Evolutionary conservation across 92 coral and sea anemone genomes (phyloP).

Genomic region (Anthopleura xanthogrammica): DNA sequence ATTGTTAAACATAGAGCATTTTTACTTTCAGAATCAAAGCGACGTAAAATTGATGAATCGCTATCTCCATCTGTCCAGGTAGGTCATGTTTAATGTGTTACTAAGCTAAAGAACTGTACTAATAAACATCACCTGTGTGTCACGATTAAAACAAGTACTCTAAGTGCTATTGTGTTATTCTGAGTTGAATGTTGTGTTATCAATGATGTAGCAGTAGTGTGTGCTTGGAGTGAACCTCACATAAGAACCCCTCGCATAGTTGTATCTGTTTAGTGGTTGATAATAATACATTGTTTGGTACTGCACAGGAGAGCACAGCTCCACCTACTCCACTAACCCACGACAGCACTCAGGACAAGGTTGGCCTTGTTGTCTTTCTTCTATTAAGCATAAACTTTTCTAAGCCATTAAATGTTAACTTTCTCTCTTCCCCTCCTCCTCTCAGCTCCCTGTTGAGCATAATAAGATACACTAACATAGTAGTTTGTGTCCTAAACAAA

Average conservation of each 20-base stretch:
- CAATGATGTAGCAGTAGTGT: too few relatives aligned
- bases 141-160: too few relatives aligned
- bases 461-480: not conserved
- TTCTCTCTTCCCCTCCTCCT: not conserved
- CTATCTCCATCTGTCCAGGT: constrained; percentile 96
- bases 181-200: too few relatives aligned
- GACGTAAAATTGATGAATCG: constrained; percentile 77
- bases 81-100: not conserved
- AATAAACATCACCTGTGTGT: not conserved
- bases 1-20: not conserved
- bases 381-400: not conserved
- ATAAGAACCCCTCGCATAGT: too few relatives aligned
- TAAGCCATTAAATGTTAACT: not conserved
- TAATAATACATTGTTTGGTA: constrained; percentile 13
- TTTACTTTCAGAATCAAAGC: constrained; percentile 65
- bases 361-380: constrained; percentile 17
- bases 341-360: constrained; percentile 29
- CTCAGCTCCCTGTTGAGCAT: not conserved
- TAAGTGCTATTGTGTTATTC: too few relatives aligned
- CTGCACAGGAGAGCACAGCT: constrained; percentile 26
- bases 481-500: not conserved
- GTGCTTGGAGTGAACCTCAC: too few relatives aligned
- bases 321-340: constrained; percentile 1
- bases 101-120: too few relatives aligned
- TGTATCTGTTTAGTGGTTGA: not conserved